phyloP scores from a whole-genome alignment of 2,113 vertebrate species.

The Acanthisitta chloris region DNA sequence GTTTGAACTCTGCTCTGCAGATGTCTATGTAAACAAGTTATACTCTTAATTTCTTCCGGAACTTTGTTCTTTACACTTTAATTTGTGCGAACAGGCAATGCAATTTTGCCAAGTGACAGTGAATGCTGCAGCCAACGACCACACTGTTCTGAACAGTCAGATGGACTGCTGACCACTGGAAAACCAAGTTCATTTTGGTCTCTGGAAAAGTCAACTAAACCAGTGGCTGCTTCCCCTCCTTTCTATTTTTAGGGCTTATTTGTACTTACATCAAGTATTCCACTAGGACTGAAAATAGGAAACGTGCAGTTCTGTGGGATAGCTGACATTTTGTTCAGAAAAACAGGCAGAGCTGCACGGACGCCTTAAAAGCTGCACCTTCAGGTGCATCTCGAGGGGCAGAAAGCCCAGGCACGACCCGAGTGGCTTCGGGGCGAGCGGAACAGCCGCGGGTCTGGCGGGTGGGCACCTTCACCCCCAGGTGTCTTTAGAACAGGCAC shows the following conservation, averaged over 20 bases:
- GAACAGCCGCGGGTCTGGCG: not conserved
- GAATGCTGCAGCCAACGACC: not conserved
- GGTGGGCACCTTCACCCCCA: fast-evolving
- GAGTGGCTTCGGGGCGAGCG: not conserved
- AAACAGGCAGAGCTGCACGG: fast-evolving
- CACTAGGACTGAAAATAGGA: not conserved
- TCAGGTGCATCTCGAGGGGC: fast-evolving
- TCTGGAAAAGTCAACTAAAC: not conserved
- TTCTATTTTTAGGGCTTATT: conserved; percentile 20
- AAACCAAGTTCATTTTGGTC: not conserved
- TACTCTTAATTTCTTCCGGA: conserved; percentile 73
- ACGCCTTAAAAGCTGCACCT: fast-evolving
- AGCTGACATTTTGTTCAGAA: not conserved
- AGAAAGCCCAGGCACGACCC: not conserved
- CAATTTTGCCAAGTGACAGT: not conserved
- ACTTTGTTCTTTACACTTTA: conserved; percentile 71
- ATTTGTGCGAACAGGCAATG: conserved; percentile 30
- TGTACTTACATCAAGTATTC: conserved; percentile 28
- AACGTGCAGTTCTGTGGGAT: not conserved
- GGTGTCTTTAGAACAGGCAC: fast-evolving
- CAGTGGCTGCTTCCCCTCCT: not conserved
- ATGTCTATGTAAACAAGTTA: conserved; percentile 73
- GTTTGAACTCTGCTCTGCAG: conserved; percentile 66
- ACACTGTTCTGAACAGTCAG: not conserved
- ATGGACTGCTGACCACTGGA: not conserved